Percentiles rank a stretch among this genome's conserved stretches.
These are phyloP conservation scores for Acanthosepion pharaonis DNA, from an alignment of 2,888 invertebrate species.

Conservation along the genomic window DNA sequence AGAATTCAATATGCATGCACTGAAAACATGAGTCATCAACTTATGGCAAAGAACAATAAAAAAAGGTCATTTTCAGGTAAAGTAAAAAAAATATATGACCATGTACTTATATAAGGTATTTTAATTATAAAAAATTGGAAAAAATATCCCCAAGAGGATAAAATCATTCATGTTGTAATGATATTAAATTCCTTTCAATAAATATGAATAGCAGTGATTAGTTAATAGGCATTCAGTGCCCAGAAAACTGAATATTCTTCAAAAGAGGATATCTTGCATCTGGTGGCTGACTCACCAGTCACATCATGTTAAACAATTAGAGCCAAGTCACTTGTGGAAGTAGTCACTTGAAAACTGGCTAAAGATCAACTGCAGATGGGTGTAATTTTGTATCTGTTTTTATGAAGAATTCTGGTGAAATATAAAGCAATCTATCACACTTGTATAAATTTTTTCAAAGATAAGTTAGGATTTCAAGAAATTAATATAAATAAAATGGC, in stretches of 20 bases:
- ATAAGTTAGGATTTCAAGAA: not conserved
- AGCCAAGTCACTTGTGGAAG: not conserved
- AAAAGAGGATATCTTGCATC: not conserved
- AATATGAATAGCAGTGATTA: not conserved
- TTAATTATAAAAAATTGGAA: not conserved
- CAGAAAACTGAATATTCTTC: not conserved
- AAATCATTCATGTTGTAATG: not conserved
- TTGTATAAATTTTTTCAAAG: not conserved
- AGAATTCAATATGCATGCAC: slow-evolving; percentile 17
- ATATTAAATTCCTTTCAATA: not conserved
- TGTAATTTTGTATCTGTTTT: not conserved
- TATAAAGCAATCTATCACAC: not conserved
- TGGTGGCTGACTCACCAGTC: slow-evolving; percentile 33
- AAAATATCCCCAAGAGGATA: not conserved
- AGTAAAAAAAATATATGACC: not conserved
- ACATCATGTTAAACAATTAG: not conserved
- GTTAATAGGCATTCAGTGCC: not conserved
- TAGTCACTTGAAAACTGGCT: not conserved
- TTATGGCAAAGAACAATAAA: not conserved
- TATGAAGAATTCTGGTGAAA: not conserved
- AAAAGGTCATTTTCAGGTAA: not conserved
- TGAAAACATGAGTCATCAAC: not conserved
- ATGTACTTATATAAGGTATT: not conserved
- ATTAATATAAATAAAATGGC: not conserved
- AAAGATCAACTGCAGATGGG: not conserved